These are phyloP conservation scores for Chelonus formosanus DNA, from an alignment of 2,888 invertebrate genomes.

Conservation along the genomic window DNA sequence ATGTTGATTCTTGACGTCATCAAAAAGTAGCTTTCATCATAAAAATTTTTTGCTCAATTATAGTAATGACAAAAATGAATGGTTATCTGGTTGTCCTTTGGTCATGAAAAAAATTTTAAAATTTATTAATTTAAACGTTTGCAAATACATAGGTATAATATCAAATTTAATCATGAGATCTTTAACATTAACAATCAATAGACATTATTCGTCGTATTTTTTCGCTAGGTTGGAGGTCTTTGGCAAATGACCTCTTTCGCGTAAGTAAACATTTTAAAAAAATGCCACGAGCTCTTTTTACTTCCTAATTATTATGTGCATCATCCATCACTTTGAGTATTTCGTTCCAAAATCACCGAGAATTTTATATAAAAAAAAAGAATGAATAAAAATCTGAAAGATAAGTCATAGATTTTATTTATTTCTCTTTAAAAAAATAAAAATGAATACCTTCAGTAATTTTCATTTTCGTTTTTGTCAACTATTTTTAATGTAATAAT, in stretches of 20 bases:
- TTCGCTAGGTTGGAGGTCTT: background rate
- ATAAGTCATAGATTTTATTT: too few relatives aligned
- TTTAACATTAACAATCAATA: background rate
- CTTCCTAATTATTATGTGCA: too few relatives aligned
- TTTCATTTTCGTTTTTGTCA: too few relatives aligned
- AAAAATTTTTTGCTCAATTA: constrained; percentile 1
- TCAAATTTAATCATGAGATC: background rate
- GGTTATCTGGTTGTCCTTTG: background rate
- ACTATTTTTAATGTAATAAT: too few relatives aligned
- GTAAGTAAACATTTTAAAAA: background rate
- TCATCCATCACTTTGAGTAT: too few relatives aligned
- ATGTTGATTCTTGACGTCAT: constrained; percentile 8
- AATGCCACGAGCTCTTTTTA: background rate
- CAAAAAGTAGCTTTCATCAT: background rate
- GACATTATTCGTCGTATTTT: background rate
- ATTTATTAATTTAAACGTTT: background rate
- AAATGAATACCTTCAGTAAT: too few relatives aligned
- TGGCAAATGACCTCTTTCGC: background rate
- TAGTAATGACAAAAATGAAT: constrained; percentile 1
- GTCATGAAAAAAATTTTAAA: background rate
- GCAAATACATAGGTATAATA: background rate
- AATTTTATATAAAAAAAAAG: too few relatives aligned
- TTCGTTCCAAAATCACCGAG: too few relatives aligned
- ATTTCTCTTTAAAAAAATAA: too few relatives aligned
- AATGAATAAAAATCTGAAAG: too few relatives aligned